Base-by-base conservation (phyloP, 2,113 vertebrate genomes). In the Microtus montanus region DNA sequence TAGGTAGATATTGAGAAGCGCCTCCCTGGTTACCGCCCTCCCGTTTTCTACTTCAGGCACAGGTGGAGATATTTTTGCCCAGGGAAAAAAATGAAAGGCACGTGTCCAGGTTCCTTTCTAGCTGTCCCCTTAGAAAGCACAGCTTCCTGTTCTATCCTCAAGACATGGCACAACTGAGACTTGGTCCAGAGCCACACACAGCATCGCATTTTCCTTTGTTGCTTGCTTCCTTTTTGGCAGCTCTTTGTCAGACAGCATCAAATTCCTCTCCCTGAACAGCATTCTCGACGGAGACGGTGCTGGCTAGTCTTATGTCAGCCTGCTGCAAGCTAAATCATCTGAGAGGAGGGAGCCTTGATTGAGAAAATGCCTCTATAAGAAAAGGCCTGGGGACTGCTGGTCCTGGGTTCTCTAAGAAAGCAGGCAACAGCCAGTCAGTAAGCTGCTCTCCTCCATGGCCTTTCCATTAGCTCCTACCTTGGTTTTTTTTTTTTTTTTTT, bases 131-230 rank as follows among this genome's bases (percentile, higher is more conserved):
- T 96, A 80, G 87, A 96, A 97, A 95, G 79, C 38, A 30, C 33
- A 49, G 89, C 24, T 83, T 92, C 90, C 92, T 95, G 95, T 93
- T 95, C 61, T n/a, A 19, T 64, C 61, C 61, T 96, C 88, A 96
- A 96, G 94, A 77, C 10, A 2, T 47, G 41, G n/a, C 54, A 88
- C 84, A 89, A 61, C 77, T 91, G 85, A 94, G 47, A 58, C 63
- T 93, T n/a, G 35, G 58, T 94, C 14, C 28, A 87, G 78, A 61
- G 30, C 74, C 35, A 74, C 35, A 71, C 22, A 1, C 24, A 26
- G 19, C 47, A 1, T 52, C 9, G 0, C 35, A 13, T 58, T 85
- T 87, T 58, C 10, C 54, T 90, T 77, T 85, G 20, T 35, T 22
- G 24, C 14, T 26, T 4, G 3, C 38, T 90, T 95, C 87, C 49